phyloP scores from a whole-genome alignment of 2,888 invertebrate genomes.

The Amblyteles armatorius region DNA sequence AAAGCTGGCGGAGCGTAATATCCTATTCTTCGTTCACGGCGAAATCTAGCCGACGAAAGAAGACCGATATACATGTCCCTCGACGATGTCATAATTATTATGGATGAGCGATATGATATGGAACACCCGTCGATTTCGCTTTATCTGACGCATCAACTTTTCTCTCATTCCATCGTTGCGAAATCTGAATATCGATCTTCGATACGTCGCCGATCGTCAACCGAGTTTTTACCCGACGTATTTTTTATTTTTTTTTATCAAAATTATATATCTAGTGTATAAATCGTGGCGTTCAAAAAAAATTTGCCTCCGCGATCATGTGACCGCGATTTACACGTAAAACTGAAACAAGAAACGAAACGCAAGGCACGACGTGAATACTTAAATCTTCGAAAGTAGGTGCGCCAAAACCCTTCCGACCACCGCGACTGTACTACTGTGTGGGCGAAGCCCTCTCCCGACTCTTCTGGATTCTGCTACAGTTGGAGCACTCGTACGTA shows the following conservation, averaged over 20 bases:
- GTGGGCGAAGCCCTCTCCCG: slow-evolving; percentile 30
- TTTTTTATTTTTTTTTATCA: slow-evolving; percentile 8
- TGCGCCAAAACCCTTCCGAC: slow-evolving; percentile 16
- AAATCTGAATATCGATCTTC: slow-evolving; percentile 27
- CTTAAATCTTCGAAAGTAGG: slow-evolving; percentile 57
- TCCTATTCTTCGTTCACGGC: slow-evolving; percentile 1
- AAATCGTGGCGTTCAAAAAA: not conserved
- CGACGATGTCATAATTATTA: slow-evolving; percentile 40
- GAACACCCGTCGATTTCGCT: slow-evolving; percentile 13
- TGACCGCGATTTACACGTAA: not conserved
- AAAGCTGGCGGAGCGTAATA: slow-evolving; percentile 17
- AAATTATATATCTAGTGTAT: not conserved
- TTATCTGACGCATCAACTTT: slow-evolving; percentile 8
- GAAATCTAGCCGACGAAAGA: slow-evolving; percentile 13
- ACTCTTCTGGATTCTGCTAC: slow-evolving; percentile 9
- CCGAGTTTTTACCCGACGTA: not conserved
- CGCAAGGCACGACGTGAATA: slow-evolving; percentile 41
- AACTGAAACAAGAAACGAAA: slow-evolving; percentile 19
- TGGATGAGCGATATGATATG: slow-evolving; percentile 16
- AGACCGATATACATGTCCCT: slow-evolving; percentile 16
- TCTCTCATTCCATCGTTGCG: not conserved
- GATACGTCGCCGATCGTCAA: slow-evolving; percentile 16
- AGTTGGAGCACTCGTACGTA: slow-evolving; percentile 59
- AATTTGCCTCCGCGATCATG: not conserved
- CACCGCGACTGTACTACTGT: slow-evolving; percentile 25